A percentile compares a stretch with the other conserved stretches of the same genome.
These are phyloP conservation scores for Pteruthius melanotis DNA, from an alignment of 2,113 vertebrate species.

Conservation along the genomic window DNA sequence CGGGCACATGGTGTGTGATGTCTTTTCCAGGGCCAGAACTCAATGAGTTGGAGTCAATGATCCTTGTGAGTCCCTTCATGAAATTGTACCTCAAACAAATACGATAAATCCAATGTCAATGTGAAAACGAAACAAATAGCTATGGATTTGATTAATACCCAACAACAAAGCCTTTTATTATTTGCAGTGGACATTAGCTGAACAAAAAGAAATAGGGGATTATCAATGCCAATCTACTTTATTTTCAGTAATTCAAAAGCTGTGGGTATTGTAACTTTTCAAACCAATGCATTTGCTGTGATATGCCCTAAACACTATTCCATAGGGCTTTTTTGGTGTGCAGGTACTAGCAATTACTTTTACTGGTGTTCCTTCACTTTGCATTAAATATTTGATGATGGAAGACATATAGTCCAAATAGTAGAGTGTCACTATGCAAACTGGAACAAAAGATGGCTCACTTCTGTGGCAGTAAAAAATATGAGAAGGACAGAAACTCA, in stretches of 20 bases:
- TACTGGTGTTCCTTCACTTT: not conserved
- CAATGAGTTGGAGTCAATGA: not conserved
- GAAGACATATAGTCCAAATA: not conserved
- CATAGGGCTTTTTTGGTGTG: not conserved
- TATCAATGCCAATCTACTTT: not conserved
- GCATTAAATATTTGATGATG: not conserved
- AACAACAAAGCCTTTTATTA: not conserved
- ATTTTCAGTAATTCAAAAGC: not conserved
- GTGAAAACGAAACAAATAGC: not conserved
- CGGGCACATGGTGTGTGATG: fast-evolving
- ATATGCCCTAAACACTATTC: not conserved
- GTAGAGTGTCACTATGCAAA: not conserved
- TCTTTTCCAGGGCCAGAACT: not conserved
- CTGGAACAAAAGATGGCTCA: not conserved
- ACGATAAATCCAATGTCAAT: not conserved
- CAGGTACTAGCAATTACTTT: not conserved
- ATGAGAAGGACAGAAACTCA: not conserved
- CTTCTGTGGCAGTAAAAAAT: not conserved
- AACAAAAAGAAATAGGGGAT: not conserved
- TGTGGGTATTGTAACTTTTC: not conserved
- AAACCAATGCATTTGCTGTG: not conserved
- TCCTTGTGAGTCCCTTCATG: fast-evolving
- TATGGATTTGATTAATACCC: not conserved
- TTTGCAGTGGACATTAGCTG: not conserved
- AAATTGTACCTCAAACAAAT: not conserved